A percentile compares a stretch with the other conserved stretches of the same genome.
These are phyloP conservation scores for Heptranchias perlo DNA, from an alignment of 2,113 vertebrate genomes.

Conservation along the genomic window DNA sequence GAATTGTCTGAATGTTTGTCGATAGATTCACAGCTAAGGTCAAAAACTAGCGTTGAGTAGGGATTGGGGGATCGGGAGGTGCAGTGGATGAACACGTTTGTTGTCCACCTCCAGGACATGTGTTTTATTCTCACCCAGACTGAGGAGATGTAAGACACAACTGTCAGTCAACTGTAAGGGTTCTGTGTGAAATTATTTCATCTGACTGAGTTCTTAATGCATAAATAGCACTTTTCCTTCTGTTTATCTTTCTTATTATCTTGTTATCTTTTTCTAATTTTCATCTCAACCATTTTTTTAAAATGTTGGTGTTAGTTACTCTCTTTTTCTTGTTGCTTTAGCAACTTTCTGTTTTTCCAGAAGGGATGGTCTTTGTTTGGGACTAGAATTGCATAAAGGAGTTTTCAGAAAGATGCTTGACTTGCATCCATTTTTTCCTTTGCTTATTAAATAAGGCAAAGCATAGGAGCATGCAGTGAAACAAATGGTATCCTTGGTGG, in stretches of 20 bases:
- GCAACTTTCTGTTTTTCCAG: background rate
- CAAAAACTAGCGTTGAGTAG: background rate
- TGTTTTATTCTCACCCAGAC: background rate
- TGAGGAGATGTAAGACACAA: background rate
- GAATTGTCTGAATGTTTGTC: background rate
- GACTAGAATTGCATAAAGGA: too few relatives aligned
- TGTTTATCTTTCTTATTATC: background rate
- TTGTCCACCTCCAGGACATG: background rate
- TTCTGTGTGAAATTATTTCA: background rate
- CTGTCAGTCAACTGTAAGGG: background rate
- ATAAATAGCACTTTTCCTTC: background rate
- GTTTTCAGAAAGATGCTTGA: background rate
- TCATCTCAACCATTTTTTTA: background rate
- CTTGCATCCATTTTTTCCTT: background rate
- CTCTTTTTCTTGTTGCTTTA: background rate
- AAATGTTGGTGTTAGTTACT: background rate
- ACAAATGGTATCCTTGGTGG: background rate
- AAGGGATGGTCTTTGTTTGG: too few relatives aligned
- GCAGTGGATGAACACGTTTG: background rate
- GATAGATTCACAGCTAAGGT: background rate
- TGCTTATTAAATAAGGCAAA: background rate
- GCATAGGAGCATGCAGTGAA: background rate
- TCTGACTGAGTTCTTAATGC: background rate
- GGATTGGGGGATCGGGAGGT: background rate
- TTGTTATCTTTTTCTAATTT: background rate